Percentiles rank a stretch among this genome's conserved stretches.
phyloP scores from a whole-genome alignment of 2,888 invertebrate species.

The Pyrgus malvae region DNA sequence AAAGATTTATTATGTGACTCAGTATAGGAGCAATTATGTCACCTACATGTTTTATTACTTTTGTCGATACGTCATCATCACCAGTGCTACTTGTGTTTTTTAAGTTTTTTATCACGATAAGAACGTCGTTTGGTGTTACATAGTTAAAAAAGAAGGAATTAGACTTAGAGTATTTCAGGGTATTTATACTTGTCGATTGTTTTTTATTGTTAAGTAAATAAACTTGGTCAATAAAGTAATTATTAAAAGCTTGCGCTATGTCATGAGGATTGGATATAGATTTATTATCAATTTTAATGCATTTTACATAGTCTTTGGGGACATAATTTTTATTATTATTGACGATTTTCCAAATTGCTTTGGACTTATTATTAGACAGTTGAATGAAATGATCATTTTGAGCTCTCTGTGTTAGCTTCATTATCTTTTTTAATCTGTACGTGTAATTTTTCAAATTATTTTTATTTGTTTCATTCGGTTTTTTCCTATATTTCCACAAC shows the following conservation, averaged over 20 bases:
- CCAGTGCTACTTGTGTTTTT: no score
- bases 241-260: neutral
- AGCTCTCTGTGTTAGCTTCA: slow-evolving; percentile 1
- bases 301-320: neutral
- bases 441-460: neutral
- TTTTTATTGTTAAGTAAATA: no score
- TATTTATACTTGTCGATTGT: no score
- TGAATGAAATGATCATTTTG: slow-evolving; percentile 4
- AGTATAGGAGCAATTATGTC: no score
- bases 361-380: neutral
- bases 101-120: no score
- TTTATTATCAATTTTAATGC: neutral
- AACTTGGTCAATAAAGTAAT: no score
- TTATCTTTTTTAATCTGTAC: slow-evolving; percentile 1
- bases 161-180: no score
- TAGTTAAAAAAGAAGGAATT: no score
- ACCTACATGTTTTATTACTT: no score
- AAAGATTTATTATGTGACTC: no score
- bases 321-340: neutral
- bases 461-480: neutral
- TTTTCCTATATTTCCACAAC: slow-evolving; percentile 6
- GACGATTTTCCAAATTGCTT: neutral
- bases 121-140: no score
- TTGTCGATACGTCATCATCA: no score
- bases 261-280: neutral